Evolutionary conservation across 2,797 vertebrate genomes (phyloP).

Genomic region (Trachops cirrhosus): DNA sequence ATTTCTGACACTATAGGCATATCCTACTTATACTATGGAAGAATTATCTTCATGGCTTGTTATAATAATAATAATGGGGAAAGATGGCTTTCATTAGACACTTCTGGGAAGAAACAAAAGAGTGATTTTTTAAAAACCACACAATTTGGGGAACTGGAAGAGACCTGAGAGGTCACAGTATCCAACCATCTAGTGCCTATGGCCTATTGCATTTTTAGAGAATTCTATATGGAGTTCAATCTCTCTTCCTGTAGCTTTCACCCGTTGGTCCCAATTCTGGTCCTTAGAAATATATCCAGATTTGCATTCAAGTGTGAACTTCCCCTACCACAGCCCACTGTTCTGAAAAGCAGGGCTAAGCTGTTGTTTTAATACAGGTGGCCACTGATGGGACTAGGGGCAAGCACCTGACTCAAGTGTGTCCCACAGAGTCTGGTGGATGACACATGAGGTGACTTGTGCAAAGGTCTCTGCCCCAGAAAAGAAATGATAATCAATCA

Average conservation of each 20-base stretch:
- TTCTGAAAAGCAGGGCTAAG: background rate
- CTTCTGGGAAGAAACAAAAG: conserved; percentile 12
- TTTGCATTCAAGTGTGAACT: background rate
- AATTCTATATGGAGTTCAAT: background rate
- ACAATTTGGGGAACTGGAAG: background rate
- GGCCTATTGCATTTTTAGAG: background rate
- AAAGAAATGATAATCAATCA: background rate
- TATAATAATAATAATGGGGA: conserved; percentile 40
- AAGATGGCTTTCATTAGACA: conserved; percentile 40
- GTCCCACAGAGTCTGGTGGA: background rate
- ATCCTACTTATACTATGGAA: background rate
- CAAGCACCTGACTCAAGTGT: background rate
- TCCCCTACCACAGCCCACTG: background rate
- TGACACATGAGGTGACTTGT: background rate
- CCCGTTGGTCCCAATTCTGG: background rate
- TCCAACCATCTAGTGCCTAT: background rate
- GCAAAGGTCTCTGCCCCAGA: background rate
- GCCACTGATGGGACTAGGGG: background rate
- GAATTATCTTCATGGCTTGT: conserved; percentile 41
- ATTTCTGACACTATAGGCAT: conserved; percentile 47
- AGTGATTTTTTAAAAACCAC: background rate
- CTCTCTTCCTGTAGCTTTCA: background rate
- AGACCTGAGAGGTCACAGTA: background rate
- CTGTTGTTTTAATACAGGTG: background rate
- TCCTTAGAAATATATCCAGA: background rate